These are phyloP conservation scores for Antidorcas marsupialis DNA, from an alignment of 2,113 vertebrate genomes.

Conservation along the genomic window DNA sequence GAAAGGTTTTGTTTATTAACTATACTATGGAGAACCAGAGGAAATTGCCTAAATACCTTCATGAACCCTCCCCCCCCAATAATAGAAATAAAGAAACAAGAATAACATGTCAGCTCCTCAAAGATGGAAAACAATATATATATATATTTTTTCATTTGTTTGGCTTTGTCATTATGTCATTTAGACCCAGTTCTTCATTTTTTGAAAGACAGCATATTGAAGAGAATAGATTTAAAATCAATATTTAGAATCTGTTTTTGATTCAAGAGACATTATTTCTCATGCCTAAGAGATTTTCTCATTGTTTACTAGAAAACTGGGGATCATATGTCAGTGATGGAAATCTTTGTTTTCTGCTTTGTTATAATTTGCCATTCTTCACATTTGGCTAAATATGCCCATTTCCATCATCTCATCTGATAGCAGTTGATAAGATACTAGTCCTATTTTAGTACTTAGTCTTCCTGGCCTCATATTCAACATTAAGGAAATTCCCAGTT, in stretches of 20 bases:
- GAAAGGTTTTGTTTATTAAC: neutral
- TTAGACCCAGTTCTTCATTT: neutral
- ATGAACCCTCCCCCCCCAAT: neutral
- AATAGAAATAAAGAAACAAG: neutral
- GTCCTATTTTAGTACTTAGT: conserved; percentile 54
- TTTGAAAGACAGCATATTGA: neutral
- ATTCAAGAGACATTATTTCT: conserved; percentile 67
- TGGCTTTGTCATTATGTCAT: neutral
- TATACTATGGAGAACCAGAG: neutral
- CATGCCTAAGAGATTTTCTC: conserved; percentile 67
- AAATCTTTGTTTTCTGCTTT: conserved; percentile 51
- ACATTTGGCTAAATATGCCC: conserved; percentile 71
- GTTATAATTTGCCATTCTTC: conserved; percentile 75
- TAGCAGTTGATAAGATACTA: conserved; percentile 58
- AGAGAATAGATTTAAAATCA: conserved; percentile 28
- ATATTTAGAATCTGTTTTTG: conserved; percentile 22
- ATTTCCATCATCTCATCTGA: conserved; percentile 69
- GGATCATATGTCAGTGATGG: neutral
- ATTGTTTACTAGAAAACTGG: conserved; percentile 71
- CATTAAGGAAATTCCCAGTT: conserved; percentile 16
- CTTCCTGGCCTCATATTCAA: conserved; percentile 76
- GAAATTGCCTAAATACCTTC: neutral
- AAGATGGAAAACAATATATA: neutral
- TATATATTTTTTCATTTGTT: neutral
- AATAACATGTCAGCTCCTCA: neutral